Conservation (phyloP, 64 coral and sea anemone genomes). For the Catalaphyllia jardinei region DNA sequence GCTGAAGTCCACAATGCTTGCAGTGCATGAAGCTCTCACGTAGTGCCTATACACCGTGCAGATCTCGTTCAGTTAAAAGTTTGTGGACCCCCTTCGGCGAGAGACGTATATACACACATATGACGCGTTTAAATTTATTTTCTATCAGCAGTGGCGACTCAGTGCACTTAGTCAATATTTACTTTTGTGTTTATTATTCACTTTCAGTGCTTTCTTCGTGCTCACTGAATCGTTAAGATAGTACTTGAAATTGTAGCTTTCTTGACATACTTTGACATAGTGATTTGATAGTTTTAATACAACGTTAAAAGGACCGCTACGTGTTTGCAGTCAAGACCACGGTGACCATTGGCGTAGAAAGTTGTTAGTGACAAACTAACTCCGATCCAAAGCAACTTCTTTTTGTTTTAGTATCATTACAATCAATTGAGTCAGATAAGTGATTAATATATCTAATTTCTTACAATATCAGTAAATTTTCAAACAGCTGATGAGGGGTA, state of each 20-base stretch:
- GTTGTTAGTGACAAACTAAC: too few relatives aligned
- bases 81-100: not conserved
- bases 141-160: not conserved
- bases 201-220: not conserved
- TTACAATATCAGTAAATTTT: too few relatives aligned
- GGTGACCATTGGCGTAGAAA: too few relatives aligned
- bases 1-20: too few relatives aligned
- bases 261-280: not conserved
- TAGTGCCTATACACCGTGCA: not conserved
- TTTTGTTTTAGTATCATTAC: too few relatives aligned
- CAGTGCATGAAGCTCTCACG: too few relatives aligned
- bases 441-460: too few relatives aligned
- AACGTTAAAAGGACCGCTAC: not conserved
- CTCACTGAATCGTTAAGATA: not conserved
- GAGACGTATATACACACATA: not conserved
- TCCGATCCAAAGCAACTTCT: too few relatives aligned
- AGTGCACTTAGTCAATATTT: slow-evolving; percentile 1
- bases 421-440: too few relatives aligned
- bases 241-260: not conserved
- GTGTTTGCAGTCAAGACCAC: not conserved
- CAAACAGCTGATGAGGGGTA: too few relatives aligned
- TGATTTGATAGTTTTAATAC: not conserved
- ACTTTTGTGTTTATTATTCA: not conserved
- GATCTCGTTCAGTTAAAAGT: not conserved
- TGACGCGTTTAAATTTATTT: not conserved